Evolutionary conservation across 2,797 vertebrate species (phyloP), one percentile per base, ranked within the genome.

Genomic region (Smutsia gigantea): DNA sequence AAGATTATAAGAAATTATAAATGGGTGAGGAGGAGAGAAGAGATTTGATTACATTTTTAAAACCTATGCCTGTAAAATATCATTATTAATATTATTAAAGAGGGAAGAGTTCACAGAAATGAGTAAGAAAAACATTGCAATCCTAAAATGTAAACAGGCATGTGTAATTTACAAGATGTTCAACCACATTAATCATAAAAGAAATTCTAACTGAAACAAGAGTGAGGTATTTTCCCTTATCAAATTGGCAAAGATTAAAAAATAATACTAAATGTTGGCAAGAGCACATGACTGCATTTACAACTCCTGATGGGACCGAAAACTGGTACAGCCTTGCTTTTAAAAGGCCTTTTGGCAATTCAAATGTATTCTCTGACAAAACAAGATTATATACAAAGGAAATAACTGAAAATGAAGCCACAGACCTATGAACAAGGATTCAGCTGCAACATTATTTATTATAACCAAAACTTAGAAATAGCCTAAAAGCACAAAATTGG

Each of bases 331-430:
- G 23, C 4, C 9, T 68, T 87, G 66, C n/a, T 34, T 87, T 82
- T 82, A 81, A 84, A 94, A 89, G 51, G 87, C 2, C 31, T 68
- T 9, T 23, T 92, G 51, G 34, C 31, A 87, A 88, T 57, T 37
- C 25, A 88, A 79, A 90, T 21, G 31, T 63, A 86, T 37, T 85
- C 12, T 90, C 39, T 93, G 83, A 82, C 34, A 82, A 74, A 63
- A 3, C 18, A 92, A 61, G 55, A 90, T 46, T 29, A 81, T 4
- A 90, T 25, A n/a, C 5, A 51, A 95, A 81, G 49, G 34, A 63
- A 89, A n/a, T 31, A 75, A 85, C 19, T 25, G 18, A 64, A 90
- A 96, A 94, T 25, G 71, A 91, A 94, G n/a, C 53, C 61, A 92
- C 1, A 81, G 59, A 69, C 5, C 69, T 84, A 71, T 7, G 1